Conservation (phyloP, 1,140 invertebrate genomes). For the Heterodera carotae region DNA sequence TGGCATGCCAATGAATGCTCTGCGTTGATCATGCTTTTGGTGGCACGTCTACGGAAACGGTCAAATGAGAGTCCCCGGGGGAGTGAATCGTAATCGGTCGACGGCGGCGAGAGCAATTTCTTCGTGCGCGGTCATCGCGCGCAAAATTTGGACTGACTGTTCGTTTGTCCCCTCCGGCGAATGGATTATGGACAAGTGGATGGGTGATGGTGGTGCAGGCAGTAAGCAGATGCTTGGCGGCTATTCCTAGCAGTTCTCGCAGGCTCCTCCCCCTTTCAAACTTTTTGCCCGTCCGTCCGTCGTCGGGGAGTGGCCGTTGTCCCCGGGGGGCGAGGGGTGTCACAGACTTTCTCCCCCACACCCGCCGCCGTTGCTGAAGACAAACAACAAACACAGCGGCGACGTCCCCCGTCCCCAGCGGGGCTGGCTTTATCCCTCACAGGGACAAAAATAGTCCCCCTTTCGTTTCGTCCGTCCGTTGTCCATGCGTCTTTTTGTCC, state of each 20-base stretch:
- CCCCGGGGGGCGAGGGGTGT: not conserved
- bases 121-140: too few relatives aligned
- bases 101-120: too few relatives aligned
- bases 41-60: too few relatives aligned
- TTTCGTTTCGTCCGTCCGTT: not conserved
- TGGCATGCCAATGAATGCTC: too few relatives aligned
- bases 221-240: too few relatives aligned
- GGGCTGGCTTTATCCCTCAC: not conserved
- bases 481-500: constrained; percentile 2
- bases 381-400: constrained; percentile 3
- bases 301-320: not conserved
- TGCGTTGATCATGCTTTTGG: too few relatives aligned
- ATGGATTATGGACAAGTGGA: not conserved
- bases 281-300: not conserved
- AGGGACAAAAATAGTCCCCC: not conserved
- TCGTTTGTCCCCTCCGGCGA: too few relatives aligned
- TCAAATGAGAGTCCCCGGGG: too few relatives aligned
- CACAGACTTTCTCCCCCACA: not conserved
- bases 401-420: too few relatives aligned
- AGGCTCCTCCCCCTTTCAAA: not conserved
- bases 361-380: not conserved
- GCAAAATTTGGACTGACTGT: too few relatives aligned
- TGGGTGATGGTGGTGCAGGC: not conserved
- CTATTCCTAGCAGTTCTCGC: not conserved
- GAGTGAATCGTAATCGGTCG: too few relatives aligned